Percentiles rank a stretch among this genome's conserved stretches.
These are phyloP conservation scores for Sylvietta virens DNA, from an alignment of 2,113 vertebrate species.

Conservation along the genomic window DNA sequence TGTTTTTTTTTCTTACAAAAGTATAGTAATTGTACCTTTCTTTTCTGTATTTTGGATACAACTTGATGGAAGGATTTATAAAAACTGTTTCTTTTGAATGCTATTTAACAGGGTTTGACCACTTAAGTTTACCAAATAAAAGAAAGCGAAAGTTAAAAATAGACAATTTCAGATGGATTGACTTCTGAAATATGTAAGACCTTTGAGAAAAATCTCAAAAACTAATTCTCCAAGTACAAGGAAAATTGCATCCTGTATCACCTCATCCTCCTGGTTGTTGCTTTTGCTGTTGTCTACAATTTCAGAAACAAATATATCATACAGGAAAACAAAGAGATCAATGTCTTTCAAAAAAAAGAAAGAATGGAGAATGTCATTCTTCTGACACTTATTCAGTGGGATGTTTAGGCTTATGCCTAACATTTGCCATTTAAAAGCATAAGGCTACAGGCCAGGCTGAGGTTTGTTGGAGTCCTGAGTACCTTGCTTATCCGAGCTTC, in stretches of 20 bases:
- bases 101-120: neutral
- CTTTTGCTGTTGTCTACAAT: neutral
- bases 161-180: neutral
- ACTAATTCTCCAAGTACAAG: neutral
- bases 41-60: neutral
- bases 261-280: neutral
- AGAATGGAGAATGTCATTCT: neutral
- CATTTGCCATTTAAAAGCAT: neutral
- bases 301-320: neutral
- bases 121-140: neutral
- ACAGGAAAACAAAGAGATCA: neutral
- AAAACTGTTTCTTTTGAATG: neutral
- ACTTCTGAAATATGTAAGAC: neutral
- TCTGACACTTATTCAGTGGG: neutral
- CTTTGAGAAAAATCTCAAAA: neutral
- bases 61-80: neutral
- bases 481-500: neutral
- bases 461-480: neutral
- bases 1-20: neutral
- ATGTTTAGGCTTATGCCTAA: neutral
- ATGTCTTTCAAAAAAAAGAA: neutral
- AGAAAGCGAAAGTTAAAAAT: neutral
- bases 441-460: neutral
- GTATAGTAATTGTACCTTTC: neutral
- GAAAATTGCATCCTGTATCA: neutral